These are phyloP conservation scores for Dryocosmus kuriphilus DNA, from an alignment of 2,888 invertebrate species.

Conservation along the genomic window DNA sequence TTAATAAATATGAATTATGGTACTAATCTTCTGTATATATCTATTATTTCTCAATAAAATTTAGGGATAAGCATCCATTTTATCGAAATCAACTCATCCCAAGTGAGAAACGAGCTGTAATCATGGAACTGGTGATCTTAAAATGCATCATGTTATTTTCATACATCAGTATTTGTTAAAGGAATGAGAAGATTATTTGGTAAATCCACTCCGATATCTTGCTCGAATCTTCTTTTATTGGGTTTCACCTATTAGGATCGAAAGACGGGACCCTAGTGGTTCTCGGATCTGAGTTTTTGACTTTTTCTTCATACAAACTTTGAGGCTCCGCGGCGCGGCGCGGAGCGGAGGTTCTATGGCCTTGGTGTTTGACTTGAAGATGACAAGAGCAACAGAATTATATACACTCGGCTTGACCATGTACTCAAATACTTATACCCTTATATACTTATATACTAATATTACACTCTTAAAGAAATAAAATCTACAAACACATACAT, in stretches of 20 bases:
- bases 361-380: background rate
- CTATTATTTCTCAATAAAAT: too few relatives aligned
- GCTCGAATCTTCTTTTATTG: background rate
- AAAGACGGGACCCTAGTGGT: background rate
- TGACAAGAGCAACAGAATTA: conserved; percentile 6
- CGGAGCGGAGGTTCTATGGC: background rate
- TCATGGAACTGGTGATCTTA: background rate
- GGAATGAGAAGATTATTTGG: background rate
- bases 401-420: background rate
- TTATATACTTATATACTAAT: background rate
- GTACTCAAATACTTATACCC: background rate
- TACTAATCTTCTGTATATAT: too few relatives aligned
- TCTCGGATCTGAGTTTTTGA: background rate
- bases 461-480: background rate
- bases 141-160: background rate
- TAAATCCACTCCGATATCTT: background rate
- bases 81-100: too few relatives aligned
- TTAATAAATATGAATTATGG: too few relatives aligned
- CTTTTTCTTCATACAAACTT: background rate
- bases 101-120: too few relatives aligned
- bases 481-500: background rate
- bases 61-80: too few relatives aligned
- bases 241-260: conserved; percentile 6
- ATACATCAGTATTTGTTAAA: background rate
- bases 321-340: background rate